These are phyloP conservation scores for Ctenoplectra terminalis DNA, from an alignment of 1,140 invertebrate species.

Conservation along the genomic window DNA sequence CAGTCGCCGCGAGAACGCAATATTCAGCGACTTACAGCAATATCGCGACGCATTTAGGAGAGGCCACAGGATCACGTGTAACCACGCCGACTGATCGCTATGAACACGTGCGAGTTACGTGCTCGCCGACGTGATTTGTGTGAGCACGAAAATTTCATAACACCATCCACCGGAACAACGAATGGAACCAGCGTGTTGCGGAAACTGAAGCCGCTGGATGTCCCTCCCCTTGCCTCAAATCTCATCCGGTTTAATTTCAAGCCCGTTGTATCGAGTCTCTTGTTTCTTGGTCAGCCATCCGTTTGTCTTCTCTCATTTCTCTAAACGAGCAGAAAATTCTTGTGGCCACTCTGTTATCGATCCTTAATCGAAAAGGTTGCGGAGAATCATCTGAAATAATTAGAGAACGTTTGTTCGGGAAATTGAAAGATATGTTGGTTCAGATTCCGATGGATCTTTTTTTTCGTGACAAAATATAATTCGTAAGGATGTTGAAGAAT, in stretches of 20 bases:
- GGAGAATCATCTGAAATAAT: too few species aligned
- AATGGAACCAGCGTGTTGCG: neutral
- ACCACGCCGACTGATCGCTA: conserved; percentile 27
- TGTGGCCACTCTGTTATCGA: too few species aligned
- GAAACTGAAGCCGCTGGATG: neutral
- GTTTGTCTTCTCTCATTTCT: neutral
- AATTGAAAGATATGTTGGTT: too few species aligned
- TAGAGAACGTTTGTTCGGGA: too few species aligned
- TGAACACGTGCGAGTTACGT: conserved; percentile 20
- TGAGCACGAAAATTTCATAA: conserved; percentile 39
- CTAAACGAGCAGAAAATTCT: too few species aligned
- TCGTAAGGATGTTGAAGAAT: too few species aligned
- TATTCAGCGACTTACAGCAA: conserved; percentile 58
- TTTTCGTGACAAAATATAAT: too few species aligned
- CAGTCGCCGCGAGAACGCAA: conserved; percentile 23
- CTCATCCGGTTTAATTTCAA: neutral
- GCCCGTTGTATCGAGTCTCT: too few species aligned
- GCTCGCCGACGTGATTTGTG: conserved; percentile 24
- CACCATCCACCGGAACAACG: neutral
- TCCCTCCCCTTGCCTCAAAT: neutral
- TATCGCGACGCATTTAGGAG: conserved; percentile 50
- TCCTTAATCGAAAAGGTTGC: too few species aligned
- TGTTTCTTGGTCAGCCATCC: too few species aligned
- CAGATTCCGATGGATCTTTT: too few species aligned
- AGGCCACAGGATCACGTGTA: conserved; percentile 26